These are phyloP conservation scores for Oryctolagus cuniculus DNA, from an alignment of 2,113 vertebrate species.

Conservation along the genomic window mOryCun1.1 NC_091438.1:132473001-132473500, in stretches of 20 bases:
- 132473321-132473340: background rate
- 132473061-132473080: background rate
- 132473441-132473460: slow-evolving; percentile 90
- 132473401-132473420: slow-evolving; percentile 40
- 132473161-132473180: background rate
- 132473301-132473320: background rate
- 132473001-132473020: background rate
- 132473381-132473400: slow-evolving; percentile 45
- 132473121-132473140: background rate
- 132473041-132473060: background rate
- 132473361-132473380: background rate
- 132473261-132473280: background rate
- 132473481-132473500: slow-evolving; percentile 78
- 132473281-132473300: background rate
- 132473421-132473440: slow-evolving; percentile 87
- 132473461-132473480: slow-evolving; percentile 86
- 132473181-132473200: too few relatives aligned
- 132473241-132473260: background rate
- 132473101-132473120: background rate
- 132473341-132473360: background rate
- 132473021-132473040: background rate
- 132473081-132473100: background rate
- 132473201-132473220: background rate
- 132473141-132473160: background rate
- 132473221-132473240: background rate